phyloP scores from a whole-genome alignment of 2,888 invertebrate genomes.

The Parthenolecanium corni region DNA sequence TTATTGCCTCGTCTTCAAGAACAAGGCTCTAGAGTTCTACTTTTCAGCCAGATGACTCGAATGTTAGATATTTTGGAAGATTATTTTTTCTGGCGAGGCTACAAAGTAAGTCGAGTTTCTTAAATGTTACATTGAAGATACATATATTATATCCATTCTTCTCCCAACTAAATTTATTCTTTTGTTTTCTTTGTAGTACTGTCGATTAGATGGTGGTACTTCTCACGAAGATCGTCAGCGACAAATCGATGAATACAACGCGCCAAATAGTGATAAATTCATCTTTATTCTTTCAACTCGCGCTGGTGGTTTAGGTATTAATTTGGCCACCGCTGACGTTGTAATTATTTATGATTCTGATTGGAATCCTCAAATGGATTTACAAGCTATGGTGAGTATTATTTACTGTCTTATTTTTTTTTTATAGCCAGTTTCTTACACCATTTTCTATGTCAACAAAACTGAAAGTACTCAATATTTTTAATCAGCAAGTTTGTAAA shows the following conservation, averaged over 20 bases:
- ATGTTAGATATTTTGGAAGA: constrained; percentile 94
- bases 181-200: too few species aligned
- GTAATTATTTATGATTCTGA: constrained; percentile 97
- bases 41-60: constrained; percentile 95
- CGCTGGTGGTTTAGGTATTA: constrained; percentile 96
- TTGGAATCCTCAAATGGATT: constrained; percentile 98
- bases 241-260: constrained; percentile 91
- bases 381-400: constrained; percentile 71
- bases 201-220: constrained; percentile 89
- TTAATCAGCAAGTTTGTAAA: too few species aligned
- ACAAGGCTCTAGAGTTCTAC: constrained; percentile 82
- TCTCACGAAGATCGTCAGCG: constrained; percentile 92
- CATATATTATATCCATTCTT: too few species aligned
- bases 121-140: too few species aligned
- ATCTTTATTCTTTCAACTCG: constrained; percentile 97
- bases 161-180: too few species aligned
- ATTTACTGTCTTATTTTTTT: not conserved
- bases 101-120: constrained; percentile 48
- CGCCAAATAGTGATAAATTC: constrained; percentile 81
- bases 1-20: constrained; percentile 76
- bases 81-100: constrained; percentile 81
- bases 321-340: constrained; percentile 93
- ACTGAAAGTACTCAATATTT: too few species aligned
- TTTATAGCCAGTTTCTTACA: too few species aligned
- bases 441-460: too few species aligned